Evolutionary conservation across 2,797 vertebrate genomes (phyloP), one percentile per base, ranked within the genome.

Genomic region (Myripristis jacobus): DNA sequence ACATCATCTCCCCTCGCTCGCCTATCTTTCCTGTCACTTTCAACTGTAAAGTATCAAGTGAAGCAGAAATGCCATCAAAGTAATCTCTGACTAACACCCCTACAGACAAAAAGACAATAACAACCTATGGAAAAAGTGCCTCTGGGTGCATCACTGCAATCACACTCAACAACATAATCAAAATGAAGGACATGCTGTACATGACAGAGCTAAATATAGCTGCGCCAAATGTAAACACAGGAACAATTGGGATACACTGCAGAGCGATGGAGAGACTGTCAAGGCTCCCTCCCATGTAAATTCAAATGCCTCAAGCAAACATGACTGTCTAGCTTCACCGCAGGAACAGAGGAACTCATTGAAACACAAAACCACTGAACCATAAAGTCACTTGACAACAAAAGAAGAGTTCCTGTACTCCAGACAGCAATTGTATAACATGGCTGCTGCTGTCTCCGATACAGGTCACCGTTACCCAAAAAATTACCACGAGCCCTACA

Each of bases 191-290:
- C 64, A 54, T 16, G 51, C 18, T 27, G 47, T 9, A 38, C 60
- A 62, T 51, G 29, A 58, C 51, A 11, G 52, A 31, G 67, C 73
- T 86, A 86, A 80, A 83, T 71, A 81, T 77, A 87, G 34, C 65
- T 2, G 4, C 9, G 27, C 5, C 57, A 18, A 64, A 19, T 46
- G 61, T 61, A 58, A 66, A 75, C 73, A 72, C 15, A 53, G 51
- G n/a, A 15, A 24, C 46, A 60, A 60, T 46, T 44, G 34, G 59
- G 54, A 65, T 53, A 50, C 36, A 62, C 27, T 52, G 29, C 34
- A 58, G 70, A 51, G 38, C 55, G 59, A 54, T n/a, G 11, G 43
- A 52, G 66, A 21, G 29, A 22, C 61, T 46, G 57, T 69, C 46
- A 19, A 74, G 38, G 38, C 47, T 48, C 16, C 27, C 51, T 70